Evolutionary conservation across 2,888 invertebrate species (phyloP).

Genomic region (Limnephilus marmoratus): DNA sequence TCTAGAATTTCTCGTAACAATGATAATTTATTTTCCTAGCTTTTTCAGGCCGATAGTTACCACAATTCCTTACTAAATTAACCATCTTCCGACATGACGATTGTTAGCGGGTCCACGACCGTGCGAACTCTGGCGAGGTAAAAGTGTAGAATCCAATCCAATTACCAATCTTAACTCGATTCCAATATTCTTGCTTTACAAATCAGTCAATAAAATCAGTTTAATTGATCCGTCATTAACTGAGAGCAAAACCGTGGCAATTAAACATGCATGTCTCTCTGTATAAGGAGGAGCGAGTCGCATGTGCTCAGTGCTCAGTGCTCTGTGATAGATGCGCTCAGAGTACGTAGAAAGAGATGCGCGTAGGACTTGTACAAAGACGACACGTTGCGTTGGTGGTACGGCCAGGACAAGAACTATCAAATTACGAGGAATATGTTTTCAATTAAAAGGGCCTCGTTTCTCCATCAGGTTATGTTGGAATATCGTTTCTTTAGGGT

Average conservation of each 20-base stretch:
- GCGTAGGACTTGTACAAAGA: not conserved
- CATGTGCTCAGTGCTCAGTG: not conserved
- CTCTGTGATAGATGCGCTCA: not conserved
- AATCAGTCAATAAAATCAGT: not conserved
- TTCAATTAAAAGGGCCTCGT: not conserved
- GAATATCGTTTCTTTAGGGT: not conserved
- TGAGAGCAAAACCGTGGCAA: not conserved
- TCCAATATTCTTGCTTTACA: not conserved
- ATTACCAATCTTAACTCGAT: not conserved
- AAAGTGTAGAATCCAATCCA: not conserved
- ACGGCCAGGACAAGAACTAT: not conserved
- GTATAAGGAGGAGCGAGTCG: not conserved
- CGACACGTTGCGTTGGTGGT: not conserved
- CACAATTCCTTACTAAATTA: no score
- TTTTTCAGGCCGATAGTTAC: no score
- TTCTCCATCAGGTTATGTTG: not conserved
- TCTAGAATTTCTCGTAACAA: no score
- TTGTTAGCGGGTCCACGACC: no score
- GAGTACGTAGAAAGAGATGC: not conserved
- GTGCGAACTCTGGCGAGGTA: no score
- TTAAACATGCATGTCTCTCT: not conserved
- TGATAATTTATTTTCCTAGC: no score
- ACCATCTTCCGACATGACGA: no score
- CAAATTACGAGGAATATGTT: constrained; percentile 10
- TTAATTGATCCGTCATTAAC: not conserved